Conservation (phyloP, 2,113 vertebrate genomes). For the Dasypus novemcinctus region DNA sequence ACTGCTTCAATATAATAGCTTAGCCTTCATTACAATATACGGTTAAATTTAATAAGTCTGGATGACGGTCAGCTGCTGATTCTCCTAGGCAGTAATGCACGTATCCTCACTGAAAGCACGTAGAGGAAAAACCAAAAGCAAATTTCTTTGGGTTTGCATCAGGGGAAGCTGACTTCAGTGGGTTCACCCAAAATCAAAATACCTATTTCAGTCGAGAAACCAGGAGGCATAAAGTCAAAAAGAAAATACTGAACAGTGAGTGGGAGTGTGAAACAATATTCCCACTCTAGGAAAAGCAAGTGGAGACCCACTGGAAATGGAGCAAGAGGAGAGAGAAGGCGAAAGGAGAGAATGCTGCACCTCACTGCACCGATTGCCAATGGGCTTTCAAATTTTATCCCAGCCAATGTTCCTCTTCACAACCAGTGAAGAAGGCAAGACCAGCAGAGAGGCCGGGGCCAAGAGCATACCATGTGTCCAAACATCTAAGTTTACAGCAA, state of each 20-base stretch:
- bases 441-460: background rate
- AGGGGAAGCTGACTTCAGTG: background rate
- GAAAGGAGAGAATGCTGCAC: background rate
- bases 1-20: slow-evolving; percentile 71
- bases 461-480: background rate
- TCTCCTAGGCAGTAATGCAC: slow-evolving; percentile 52
- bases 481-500: background rate
- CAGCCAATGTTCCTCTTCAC: background rate
- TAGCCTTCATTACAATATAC: slow-evolving; percentile 69
- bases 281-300: background rate
- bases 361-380: background rate
- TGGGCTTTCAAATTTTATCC: background rate
- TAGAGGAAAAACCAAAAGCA: background rate
- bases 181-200: slow-evolving; percentile 10
- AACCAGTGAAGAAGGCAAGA: background rate
- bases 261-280: background rate
- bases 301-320: background rate
- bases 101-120: slow-evolving; percentile 56
- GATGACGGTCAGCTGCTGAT: slow-evolving; percentile 53
- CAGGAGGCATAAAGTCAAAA: background rate
- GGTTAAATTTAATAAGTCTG: slow-evolving; percentile 78
- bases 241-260: background rate
- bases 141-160: slow-evolving; percentile 47
- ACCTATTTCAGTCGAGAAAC: background rate
- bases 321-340: background rate